Conservation (phyloP, 2,888 invertebrate genomes). For the Andrena fulva region DNA sequence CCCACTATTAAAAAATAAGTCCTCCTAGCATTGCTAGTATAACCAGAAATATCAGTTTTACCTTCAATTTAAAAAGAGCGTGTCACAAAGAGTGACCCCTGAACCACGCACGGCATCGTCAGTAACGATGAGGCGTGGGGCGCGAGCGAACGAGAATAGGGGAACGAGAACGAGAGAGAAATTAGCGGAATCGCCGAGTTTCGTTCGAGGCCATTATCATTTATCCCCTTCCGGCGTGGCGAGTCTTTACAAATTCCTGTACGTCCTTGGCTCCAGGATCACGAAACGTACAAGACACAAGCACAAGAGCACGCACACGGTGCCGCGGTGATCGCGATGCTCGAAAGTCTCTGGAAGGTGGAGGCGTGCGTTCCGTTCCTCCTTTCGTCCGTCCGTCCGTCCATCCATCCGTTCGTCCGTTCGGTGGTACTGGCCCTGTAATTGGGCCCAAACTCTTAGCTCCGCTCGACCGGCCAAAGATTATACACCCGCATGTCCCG, state of each 20-base stretch:
- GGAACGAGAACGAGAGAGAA: conserved; percentile 28
- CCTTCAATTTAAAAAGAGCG: not conserved
- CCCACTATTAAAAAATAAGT: too few species aligned
- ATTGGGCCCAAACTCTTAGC: conserved; percentile 84
- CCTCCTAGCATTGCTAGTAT: too few species aligned
- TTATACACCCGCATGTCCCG: conserved; percentile 85
- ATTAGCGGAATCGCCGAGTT: conserved; percentile 50
- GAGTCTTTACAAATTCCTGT: conserved; percentile 66
- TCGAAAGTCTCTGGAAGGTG: conserved; percentile 77
- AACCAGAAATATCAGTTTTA: not conserved
- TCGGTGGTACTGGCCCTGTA: conserved; percentile 84
- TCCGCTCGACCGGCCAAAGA: conserved; percentile 83
- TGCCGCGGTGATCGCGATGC: conserved; percentile 73
- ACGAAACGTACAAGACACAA: conserved; percentile 50
- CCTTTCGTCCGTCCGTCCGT: conserved; percentile 56
- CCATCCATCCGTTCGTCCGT: conserved; percentile 64
- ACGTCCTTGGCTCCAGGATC: conserved; percentile 64
- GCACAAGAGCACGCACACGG: conserved; percentile 51
- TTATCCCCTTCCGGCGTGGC: conserved; percentile 66
- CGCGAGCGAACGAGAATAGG: not conserved
- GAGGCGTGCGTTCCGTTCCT: conserved; percentile 81
- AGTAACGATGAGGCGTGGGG: not conserved
- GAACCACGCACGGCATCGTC: not conserved
- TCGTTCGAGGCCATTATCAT: conserved; percentile 66
- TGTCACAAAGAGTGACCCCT: not conserved